These are phyloP conservation scores for Ammospiza nelsoni DNA, from an alignment of 2,113 vertebrate genomes.

Conservation along the genomic window DNA sequence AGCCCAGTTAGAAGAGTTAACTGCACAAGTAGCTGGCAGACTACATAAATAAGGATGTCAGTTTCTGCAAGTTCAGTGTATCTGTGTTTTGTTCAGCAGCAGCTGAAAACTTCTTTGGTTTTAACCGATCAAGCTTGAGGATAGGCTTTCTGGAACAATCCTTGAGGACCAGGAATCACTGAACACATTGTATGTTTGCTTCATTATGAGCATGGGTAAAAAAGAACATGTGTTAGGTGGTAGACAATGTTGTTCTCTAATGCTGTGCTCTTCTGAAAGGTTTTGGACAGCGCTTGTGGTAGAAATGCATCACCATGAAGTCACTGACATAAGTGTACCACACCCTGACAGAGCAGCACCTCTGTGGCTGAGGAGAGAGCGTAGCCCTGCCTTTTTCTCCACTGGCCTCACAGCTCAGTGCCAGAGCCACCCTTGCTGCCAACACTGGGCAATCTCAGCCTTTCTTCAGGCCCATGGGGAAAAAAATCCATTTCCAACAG, in stretches of 20 bases:
- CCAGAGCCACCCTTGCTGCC: rapidly evolving
- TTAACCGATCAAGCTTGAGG: not conserved
- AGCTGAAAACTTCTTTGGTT: not conserved
- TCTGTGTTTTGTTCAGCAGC: not conserved
- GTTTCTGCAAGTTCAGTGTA: not conserved
- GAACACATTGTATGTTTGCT: not conserved
- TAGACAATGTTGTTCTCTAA: not conserved
- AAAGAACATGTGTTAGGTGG: rapidly evolving
- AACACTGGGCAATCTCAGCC: rapidly evolving
- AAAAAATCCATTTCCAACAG: not conserved
- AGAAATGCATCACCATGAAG: not conserved
- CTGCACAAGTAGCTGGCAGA: not conserved
- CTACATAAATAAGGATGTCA: not conserved
- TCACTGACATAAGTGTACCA: not conserved
- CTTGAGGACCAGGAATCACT: not conserved
- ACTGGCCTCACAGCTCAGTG: rapidly evolving
- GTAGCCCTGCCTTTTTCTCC: not conserved
- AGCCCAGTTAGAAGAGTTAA: not conserved
- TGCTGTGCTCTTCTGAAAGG: not conserved
- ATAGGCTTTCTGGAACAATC: not conserved
- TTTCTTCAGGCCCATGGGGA: not conserved
- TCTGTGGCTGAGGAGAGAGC: not conserved
- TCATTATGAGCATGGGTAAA: not conserved
- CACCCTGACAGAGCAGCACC: not conserved
- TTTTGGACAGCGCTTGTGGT: not conserved